phyloP scores from a whole-genome alignment of 2,888 invertebrate genomes.

The Microctonus brassicae region DNA sequence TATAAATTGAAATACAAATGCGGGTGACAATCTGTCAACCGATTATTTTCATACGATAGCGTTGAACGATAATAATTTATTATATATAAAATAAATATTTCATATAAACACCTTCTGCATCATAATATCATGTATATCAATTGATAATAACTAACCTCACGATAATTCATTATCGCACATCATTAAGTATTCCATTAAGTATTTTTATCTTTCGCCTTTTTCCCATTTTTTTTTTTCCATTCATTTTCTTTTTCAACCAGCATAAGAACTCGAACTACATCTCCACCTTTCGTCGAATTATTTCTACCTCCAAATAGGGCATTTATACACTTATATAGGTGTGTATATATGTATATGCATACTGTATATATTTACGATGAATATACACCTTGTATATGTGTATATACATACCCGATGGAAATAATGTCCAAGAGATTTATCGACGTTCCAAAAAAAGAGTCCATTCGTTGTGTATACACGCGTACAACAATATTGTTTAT shows the following conservation, averaged over 20 bases:
- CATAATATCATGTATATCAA: neutral
- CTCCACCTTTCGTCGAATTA: constrained; percentile 21
- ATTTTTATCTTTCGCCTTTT: too few species aligned
- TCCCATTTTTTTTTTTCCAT: too few species aligned
- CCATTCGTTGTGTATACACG: constrained; percentile 20
- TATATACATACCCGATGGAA: neutral
- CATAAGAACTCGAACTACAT: neutral
- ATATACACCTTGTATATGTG: constrained; percentile 7
- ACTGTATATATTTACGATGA: constrained; percentile 18
- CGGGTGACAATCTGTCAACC: constrained; percentile 1
- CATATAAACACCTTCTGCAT: neutral
- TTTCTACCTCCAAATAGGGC: constrained; percentile 16
- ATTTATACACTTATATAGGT: neutral
- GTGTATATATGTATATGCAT: constrained; percentile 10
- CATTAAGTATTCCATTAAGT: too few species aligned
- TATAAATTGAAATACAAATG: neutral
- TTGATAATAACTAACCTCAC: too few species aligned
- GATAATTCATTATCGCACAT: too few species aligned
- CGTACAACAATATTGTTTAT: constrained; percentile 5
- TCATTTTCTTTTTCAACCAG: neutral
- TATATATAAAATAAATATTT: neutral
- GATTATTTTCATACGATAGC: neutral
- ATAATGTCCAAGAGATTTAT: constrained; percentile 33
- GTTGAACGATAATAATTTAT: neutral
- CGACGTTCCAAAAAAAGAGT: constrained; percentile 13